These are phyloP conservation scores for Hippocampus zosterae DNA, from an alignment of 2,113 vertebrate species.

Conservation along the genomic window DNA sequence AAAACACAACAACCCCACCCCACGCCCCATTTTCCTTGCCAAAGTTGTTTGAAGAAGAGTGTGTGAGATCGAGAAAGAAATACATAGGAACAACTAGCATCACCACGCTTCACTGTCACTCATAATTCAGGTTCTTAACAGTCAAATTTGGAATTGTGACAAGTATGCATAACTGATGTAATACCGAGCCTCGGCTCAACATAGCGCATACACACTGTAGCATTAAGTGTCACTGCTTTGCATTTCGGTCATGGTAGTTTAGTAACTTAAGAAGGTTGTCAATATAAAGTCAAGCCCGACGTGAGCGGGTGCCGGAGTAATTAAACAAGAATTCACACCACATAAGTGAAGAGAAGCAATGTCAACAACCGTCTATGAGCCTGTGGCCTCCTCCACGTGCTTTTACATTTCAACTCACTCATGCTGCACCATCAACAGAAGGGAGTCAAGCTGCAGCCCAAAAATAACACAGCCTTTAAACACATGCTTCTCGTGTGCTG, in stretches of 20 bases:
- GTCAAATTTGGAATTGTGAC: neutral
- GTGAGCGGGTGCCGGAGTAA: constrained; percentile 12
- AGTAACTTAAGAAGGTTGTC: constrained; percentile 1
- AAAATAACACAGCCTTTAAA: constrained; percentile 66
- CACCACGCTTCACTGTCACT: constrained; percentile 5
- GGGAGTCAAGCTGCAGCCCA: constrained; percentile 47
- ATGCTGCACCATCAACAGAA: constrained; percentile 47
- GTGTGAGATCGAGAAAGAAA: too few relatives aligned
- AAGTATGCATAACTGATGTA: neutral
- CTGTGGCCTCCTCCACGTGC: constrained; percentile 18
- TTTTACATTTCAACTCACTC: constrained; percentile 36
- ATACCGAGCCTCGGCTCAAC: constrained; percentile 5
- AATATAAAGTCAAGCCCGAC: neutral
- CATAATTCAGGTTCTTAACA: constrained; percentile 10
- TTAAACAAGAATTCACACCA: constrained; percentile 13
- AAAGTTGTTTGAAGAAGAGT: neutral
- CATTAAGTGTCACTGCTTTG: constrained; percentile 7
- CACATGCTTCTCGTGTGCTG: constrained; percentile 42
- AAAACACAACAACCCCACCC: neutral
- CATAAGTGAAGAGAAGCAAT: constrained; percentile 3
- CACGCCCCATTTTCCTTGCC: too few relatives aligned
- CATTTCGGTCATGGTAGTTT: neutral
- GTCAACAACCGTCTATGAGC: constrained; percentile 23
- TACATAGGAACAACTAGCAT: constrained; percentile 6
- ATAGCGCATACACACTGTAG: neutral